These are phyloP conservation scores for Grammomys surdaster DNA, from an alignment of 2,113 vertebrate genomes.

Conservation along the genomic window DNA sequence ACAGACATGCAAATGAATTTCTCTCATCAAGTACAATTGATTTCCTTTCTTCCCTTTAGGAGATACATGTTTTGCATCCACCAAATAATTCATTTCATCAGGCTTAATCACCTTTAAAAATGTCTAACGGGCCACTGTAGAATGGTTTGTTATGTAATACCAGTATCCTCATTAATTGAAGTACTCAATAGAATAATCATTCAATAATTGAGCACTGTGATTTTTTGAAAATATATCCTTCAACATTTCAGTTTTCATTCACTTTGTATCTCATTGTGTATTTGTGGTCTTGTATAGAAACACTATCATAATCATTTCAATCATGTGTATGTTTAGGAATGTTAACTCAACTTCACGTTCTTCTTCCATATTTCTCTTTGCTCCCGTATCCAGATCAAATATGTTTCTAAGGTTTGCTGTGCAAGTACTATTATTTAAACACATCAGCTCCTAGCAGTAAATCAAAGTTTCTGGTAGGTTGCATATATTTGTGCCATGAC, in stretches of 20 bases:
- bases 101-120: background rate
- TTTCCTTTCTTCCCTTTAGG: constrained; percentile 53
- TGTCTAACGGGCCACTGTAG: background rate
- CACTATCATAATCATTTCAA: background rate
- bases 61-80: constrained; percentile 16
- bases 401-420: background rate
- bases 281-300: background rate
- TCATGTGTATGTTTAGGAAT: background rate
- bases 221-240: background rate
- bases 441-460: background rate
- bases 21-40: constrained; percentile 59
- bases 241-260: background rate
- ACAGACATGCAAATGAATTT: constrained; percentile 63
- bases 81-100: constrained; percentile 13
- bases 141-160: background rate
- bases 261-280: background rate
- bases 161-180: background rate
- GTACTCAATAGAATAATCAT: background rate
- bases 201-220: background rate
- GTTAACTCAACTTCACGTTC: background rate
- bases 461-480: background rate
- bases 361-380: background rate
- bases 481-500: background rate
- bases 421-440: background rate
- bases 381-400: background rate